Evolutionary conservation across 2,797 vertebrate species (phyloP).

Genomic region (Nyctibius grandis): DNA sequence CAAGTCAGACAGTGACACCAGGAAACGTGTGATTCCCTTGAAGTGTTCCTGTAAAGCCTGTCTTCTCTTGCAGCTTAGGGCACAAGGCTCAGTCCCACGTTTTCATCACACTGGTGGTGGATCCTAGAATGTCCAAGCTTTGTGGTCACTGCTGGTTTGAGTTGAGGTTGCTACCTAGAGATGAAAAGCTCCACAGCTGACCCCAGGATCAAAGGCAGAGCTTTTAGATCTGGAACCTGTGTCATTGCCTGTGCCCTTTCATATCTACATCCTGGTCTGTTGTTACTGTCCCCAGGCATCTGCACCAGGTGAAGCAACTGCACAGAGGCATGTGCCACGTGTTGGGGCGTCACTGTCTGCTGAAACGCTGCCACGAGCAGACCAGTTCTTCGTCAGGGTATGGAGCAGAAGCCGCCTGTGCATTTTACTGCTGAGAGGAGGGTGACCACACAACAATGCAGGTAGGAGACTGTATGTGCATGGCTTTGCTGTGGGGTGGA

Average conservation of each 20-base stretch:
- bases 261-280: background rate
- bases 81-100: background rate
- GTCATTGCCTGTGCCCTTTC: background rate
- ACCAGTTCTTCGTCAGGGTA: background rate
- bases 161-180: background rate
- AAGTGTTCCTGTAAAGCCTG: background rate
- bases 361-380: background rate
- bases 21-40: background rate
- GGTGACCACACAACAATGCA: background rate
- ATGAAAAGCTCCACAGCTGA: background rate
- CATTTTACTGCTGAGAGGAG: background rate
- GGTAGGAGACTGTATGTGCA: background rate
- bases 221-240: background rate
- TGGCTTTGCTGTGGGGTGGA: background rate
- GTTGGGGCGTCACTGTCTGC: fast-evolving
- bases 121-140: background rate
- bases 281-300: background rate
- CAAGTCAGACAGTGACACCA: background rate
- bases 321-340: fast-evolving
- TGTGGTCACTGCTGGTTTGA: background rate
- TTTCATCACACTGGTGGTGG: background rate
- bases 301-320: background rate
- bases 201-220: background rate
- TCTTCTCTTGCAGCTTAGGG: background rate
- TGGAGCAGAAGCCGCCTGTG: background rate